Conservation (phyloP, 2,113 vertebrate species). For the Labeo rohita region DNA sequence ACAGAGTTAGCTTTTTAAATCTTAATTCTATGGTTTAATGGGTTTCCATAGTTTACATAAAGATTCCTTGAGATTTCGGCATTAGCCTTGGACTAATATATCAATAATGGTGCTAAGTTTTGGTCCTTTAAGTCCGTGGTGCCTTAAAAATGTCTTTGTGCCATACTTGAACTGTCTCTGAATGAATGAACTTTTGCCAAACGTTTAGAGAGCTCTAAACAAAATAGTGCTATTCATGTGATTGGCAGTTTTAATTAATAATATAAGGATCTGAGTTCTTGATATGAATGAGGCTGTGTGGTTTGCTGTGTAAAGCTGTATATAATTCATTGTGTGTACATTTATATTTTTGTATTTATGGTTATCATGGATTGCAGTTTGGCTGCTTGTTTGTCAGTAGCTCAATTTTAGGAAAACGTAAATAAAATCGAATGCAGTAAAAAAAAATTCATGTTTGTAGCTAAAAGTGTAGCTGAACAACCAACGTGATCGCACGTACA, state of each 20-base stretch:
- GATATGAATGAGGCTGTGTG: not conserved
- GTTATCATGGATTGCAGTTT: slow-evolving; percentile 12
- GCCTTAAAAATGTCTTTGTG: not conserved
- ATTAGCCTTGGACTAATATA: not conserved
- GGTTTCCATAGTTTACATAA: not conserved
- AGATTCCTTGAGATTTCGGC: not conserved
- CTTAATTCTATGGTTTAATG: not conserved
- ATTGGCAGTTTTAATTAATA: not conserved
- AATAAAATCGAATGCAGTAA: not conserved
- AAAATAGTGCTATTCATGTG: not conserved
- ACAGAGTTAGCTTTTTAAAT: too few species aligned
- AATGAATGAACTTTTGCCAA: not conserved
- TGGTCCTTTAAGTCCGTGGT: not conserved
- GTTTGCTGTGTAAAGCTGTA: slow-evolving; percentile 46
- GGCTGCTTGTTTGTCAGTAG: not conserved
- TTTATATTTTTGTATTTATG: slow-evolving; percentile 30
- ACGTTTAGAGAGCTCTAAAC: not conserved
- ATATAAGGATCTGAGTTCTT: not conserved
- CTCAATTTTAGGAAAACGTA: not conserved
- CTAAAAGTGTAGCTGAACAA: not conserved
- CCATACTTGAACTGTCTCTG: not conserved
- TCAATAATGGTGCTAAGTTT: slow-evolving; percentile 18
- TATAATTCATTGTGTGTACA: slow-evolving; percentile 16
- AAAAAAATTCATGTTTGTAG: not conserved
- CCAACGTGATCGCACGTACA: slow-evolving; percentile 54